These are phyloP conservation scores for Lasius fuliginosus DNA, from an alignment of 2,888 invertebrate species.

Conservation along the genomic window DNA sequence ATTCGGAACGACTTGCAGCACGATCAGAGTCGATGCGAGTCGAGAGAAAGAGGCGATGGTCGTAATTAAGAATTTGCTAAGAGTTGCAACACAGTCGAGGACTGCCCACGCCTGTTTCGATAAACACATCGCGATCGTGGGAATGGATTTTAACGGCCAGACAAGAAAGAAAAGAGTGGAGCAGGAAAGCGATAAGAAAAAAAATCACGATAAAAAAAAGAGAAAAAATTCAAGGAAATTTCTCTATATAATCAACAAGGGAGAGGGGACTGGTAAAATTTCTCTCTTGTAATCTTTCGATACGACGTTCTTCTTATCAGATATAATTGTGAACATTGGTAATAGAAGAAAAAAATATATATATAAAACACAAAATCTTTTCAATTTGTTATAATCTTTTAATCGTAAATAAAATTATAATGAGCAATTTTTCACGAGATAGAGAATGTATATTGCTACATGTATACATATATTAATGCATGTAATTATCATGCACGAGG, in stretches of 20 bases:
- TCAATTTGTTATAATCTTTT: not conserved
- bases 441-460: no score
- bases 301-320: not conserved
- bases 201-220: not conserved
- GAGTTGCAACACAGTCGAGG: slow-evolving; percentile 6
- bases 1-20: slow-evolving; percentile 33
- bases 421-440: not conserved
- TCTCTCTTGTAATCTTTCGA: not conserved
- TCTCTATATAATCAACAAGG: not conserved
- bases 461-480: not conserved
- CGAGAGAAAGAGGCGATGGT: slow-evolving; percentile 31
- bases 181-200: slow-evolving; percentile 1
- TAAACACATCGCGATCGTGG: slow-evolving; percentile 68
- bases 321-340: not conserved
- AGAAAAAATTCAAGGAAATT: slow-evolving; percentile 10
- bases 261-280: not conserved
- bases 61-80: slow-evolving; percentile 64
- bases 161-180: slow-evolving; percentile 53
- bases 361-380: not conserved
- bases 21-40: slow-evolving; percentile 9
- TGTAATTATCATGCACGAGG: not conserved
- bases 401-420: not conserved
- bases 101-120: slow-evolving; percentile 74
- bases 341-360: not conserved
- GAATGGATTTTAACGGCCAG: slow-evolving; percentile 61